Evolutionary conservation across 1,140 invertebrate species (phyloP), one percentile per base, ranked within the genome.

Genomic region (Cotesia chilonis): DNA sequence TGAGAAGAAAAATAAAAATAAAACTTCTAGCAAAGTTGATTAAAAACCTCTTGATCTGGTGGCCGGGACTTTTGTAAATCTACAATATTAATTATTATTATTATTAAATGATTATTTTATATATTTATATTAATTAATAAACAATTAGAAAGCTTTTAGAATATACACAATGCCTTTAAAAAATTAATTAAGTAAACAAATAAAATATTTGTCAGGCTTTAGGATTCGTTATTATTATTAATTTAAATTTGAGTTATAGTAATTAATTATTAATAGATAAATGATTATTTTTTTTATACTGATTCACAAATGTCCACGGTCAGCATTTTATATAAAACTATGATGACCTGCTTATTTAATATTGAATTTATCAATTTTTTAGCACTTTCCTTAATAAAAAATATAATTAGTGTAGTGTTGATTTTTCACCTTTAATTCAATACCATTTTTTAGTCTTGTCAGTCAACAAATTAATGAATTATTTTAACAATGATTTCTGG

Each of bases 381-480:
- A 74, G 76, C 78, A 79, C 76, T 79, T 78, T 68, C 82, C 79
- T 82, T 81, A 54, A 64, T 71, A 84, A 85, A 86, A 85, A 86
- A 85, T 74, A 85, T 84, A 85, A 85, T 84, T 72, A 78, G 75
- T 84, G 78, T 84, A 76, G 74, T 78, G 69, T 57, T 37, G 41
- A 57, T 68, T 54, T 61, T 35, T 60, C 9, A 65, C 35, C 52
- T 65, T 60, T 37, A 47, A 52, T 38, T 68, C 57, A 28, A 36
- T n/a, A 55, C 17, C 47, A 38, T 38, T 20, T 61, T 54, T 51
- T 51, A 20, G 7, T 41, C n/a, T 70, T 47, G 6, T 47, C 41
- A 47, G 76, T 64, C 77, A 71, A 79, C 77, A 28, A 28, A 83
- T 85, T 81, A 84, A 83, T 84, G 80, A 78, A 81, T 83, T 78